phyloP scores from a whole-genome alignment of 2,797 vertebrate genomes.

The Chromobotia macracanthus region DNA sequence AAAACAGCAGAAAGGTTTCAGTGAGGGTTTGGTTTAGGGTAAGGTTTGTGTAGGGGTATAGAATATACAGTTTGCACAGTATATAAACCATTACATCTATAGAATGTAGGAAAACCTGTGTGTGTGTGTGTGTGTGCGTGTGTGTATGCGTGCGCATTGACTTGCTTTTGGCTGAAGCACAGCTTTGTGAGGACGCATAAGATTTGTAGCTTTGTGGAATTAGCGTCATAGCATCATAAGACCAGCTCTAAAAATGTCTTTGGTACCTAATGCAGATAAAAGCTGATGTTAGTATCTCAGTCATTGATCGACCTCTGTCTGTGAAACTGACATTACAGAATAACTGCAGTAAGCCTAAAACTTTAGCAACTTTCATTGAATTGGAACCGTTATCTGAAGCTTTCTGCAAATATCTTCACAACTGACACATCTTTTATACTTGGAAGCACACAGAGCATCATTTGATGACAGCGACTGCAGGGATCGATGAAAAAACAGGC shows the following conservation, averaged over 20 bases:
- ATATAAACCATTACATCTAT: too few relatives aligned
- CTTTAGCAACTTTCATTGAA: neutral
- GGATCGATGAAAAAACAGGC: constrained; percentile 9
- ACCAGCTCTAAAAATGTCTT: constrained; percentile 6
- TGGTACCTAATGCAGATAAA: neutral
- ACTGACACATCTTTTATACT: neutral
- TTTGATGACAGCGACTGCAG: constrained; percentile 6
- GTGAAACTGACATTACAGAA: neutral
- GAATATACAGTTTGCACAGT: too few relatives aligned
- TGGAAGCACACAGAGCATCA: neutral
- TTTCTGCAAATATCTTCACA: neutral
- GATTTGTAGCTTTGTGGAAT: constrained; percentile 24
- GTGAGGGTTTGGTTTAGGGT: too few relatives aligned
- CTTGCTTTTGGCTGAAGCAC: constrained; percentile 8
- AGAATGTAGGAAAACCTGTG: too few relatives aligned
- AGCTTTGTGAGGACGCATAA: constrained; percentile 24
- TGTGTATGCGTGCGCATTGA: too few relatives aligned
- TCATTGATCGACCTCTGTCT: constrained; percentile 8
- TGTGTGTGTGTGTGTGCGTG: too few relatives aligned
- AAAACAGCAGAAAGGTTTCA: too few relatives aligned
- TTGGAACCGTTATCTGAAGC: neutral
- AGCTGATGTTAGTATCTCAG: neutral
- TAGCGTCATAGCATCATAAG: neutral
- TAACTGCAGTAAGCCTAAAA: neutral
- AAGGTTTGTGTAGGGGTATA: too few relatives aligned